These are phyloP conservation scores for Melanotaenia duboulayi DNA, from an alignment of 2,113 vertebrate species.

Conservation along the genomic window DNA sequence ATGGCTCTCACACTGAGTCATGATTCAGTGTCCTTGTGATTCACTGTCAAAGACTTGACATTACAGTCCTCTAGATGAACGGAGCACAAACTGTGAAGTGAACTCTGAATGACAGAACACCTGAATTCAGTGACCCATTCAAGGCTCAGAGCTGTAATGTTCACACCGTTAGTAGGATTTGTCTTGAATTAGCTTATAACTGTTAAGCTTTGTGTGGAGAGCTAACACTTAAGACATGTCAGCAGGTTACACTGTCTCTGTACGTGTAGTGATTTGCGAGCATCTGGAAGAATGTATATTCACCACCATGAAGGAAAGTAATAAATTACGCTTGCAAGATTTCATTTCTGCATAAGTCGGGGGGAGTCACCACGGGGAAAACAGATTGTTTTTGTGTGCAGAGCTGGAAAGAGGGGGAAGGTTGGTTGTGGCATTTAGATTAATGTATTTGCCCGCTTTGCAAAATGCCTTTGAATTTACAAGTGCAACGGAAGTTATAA, in stretches of 20 bases:
- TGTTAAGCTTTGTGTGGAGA: constrained; percentile 20
- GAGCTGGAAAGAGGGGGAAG: constrained; percentile 43
- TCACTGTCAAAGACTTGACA: constrained; percentile 52
- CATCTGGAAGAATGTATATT: constrained; percentile 51
- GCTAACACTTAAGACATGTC: constrained; percentile 39
- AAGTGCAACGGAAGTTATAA: constrained; percentile 62
- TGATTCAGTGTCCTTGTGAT: constrained; percentile 64
- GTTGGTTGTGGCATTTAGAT: constrained; percentile 70
- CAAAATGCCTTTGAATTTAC: constrained; percentile 71
- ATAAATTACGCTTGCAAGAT: constrained; percentile 78
- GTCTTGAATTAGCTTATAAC: constrained; percentile 29
- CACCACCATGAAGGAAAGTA: constrained; percentile 49
- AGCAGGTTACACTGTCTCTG: constrained; percentile 50
- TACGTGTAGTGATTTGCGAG: constrained; percentile 49
- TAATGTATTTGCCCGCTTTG: constrained; percentile 66
- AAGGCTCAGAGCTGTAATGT: constrained; percentile 20
- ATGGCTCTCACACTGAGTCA: constrained; percentile 36
- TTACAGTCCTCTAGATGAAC: constrained; percentile 29
- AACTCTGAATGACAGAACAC: constrained; percentile 3
- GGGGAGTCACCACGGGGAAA: constrained; percentile 70
- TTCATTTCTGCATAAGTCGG: constrained; percentile 74
- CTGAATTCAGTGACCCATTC: constrained; percentile 62
- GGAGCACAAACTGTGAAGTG: constrained; percentile 13
- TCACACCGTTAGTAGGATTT: constrained; percentile 12
- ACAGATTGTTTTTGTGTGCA: constrained; percentile 74